Evolutionary conservation across 2,888 invertebrate species (phyloP).

Genomic region (Alentia gelatinosa): DNA sequence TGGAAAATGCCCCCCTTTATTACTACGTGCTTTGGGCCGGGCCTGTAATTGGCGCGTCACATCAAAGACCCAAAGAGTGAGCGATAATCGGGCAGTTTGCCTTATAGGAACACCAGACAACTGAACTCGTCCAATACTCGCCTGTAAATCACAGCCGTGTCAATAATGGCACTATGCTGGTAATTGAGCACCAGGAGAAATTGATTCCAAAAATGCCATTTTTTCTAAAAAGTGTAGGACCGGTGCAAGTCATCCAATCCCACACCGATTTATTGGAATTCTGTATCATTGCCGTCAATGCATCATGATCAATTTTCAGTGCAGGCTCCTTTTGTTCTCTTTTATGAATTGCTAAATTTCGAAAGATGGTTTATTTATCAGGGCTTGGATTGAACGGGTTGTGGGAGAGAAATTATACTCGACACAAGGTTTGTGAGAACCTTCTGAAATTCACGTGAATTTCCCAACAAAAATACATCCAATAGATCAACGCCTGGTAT

Average conservation of each 20-base stretch:
- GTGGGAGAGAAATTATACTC: too few species aligned
- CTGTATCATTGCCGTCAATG: not conserved
- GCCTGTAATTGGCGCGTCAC: not conserved
- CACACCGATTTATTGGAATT: not conserved
- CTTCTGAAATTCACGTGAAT: too few species aligned
- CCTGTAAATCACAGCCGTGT: not conserved
- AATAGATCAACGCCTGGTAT: too few species aligned
- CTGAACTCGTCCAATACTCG: not conserved
- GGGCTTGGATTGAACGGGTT: too few species aligned
- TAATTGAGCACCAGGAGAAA: not conserved
- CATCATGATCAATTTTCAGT: not conserved
- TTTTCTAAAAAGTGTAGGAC: not conserved
- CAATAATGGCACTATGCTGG: not conserved
- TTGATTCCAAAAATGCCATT: not conserved
- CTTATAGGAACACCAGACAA: not conserved
- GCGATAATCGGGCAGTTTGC: not conserved
- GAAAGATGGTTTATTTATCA: not conserved
- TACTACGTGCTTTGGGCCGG: not conserved
- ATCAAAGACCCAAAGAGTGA: not conserved
- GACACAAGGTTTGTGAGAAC: too few species aligned
- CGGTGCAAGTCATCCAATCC: not conserved
- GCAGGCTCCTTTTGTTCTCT: not conserved
- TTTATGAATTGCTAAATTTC: not conserved
- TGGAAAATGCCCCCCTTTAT: not conserved
- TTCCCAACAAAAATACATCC: too few species aligned